phyloP scores from a whole-genome alignment of 1,140 invertebrate species.

The Hormaphis cornu region DNA sequence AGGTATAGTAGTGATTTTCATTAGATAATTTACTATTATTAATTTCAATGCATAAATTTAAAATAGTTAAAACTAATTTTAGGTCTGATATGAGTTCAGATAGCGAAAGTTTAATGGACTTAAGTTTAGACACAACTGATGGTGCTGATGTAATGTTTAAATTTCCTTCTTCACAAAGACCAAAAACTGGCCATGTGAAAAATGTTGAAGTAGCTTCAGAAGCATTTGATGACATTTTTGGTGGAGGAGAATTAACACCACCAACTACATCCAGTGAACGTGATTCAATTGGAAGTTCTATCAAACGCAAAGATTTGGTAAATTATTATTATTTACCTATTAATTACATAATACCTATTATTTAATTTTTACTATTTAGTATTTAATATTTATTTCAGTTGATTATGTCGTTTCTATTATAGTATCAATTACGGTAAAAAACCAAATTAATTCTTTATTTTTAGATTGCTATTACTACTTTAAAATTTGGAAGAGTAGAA shows the following conservation, averaged over 20 bases:
- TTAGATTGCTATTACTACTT: slow-evolving; percentile 71
- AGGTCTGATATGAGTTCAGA: slow-evolving; percentile 27
- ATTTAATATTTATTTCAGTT: background rate
- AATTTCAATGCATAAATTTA: background rate
- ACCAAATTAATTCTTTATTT: slow-evolving; percentile 11
- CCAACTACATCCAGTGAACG: slow-evolving; percentile 69
- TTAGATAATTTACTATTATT: too few species aligned
- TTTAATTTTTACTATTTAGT: slow-evolving; percentile 30
- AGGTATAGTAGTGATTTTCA: slow-evolving; percentile 13
- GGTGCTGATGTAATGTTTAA: slow-evolving; percentile 27
- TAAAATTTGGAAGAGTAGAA: slow-evolving; percentile 73
- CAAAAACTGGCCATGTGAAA: background rate
- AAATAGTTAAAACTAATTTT: background rate
- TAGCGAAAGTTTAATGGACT: slow-evolving; percentile 17
- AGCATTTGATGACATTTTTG: slow-evolving; percentile 62
- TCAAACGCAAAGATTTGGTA: slow-evolving; percentile 65
- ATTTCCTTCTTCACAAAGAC: slow-evolving; percentile 13
- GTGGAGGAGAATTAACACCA: slow-evolving; percentile 40
- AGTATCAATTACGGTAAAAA: background rate
- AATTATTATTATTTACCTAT: slow-evolving; percentile 36
- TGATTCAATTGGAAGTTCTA: slow-evolving; percentile 68
- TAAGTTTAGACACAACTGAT: slow-evolving; percentile 14
- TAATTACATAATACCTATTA: slow-evolving; percentile 28
- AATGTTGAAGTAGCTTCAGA: slow-evolving; percentile 72
- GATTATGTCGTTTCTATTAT: background rate